Evolutionary conservation across 2,113 vertebrate species (phyloP).

Genomic region (Sturnira hondurensis): DNA sequence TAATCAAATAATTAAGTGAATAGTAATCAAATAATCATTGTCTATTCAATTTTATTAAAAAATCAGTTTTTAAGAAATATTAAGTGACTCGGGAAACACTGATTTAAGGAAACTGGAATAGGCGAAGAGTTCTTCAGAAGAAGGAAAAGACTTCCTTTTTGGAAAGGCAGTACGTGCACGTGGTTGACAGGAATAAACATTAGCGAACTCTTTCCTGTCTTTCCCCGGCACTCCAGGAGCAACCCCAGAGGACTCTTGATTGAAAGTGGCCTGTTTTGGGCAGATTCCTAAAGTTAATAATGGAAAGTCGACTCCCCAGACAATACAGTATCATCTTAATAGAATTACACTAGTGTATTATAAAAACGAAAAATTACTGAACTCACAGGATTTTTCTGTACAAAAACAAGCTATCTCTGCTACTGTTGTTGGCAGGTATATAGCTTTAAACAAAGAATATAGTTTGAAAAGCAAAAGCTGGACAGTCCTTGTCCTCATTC

Average conservation of each 20-base stretch:
- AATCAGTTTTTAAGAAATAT: background rate
- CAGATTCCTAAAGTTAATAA: background rate
- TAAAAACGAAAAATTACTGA: background rate
- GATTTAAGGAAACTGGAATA: background rate
- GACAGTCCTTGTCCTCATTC: background rate
- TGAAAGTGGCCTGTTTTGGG: background rate
- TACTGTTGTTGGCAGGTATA: background rate
- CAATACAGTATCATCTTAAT: background rate
- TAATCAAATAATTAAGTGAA: background rate
- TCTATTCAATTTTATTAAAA: background rate
- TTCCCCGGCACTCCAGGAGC: background rate
- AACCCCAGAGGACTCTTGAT: background rate
- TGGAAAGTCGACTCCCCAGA: background rate
- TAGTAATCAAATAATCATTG: background rate
- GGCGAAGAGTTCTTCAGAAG: background rate
- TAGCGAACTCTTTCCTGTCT: background rate
- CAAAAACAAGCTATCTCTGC: background rate
- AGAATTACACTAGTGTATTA: slow-evolving; percentile 1
- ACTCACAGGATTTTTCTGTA: background rate
- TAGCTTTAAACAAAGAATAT: background rate
- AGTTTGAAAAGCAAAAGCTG: background rate
- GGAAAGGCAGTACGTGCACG: background rate
- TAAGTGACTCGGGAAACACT: background rate
- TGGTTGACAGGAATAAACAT: background rate
- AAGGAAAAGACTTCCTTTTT: background rate